Conservation (phyloP, 1,140 invertebrate genomes). For the Argopecten irradians region DNA sequence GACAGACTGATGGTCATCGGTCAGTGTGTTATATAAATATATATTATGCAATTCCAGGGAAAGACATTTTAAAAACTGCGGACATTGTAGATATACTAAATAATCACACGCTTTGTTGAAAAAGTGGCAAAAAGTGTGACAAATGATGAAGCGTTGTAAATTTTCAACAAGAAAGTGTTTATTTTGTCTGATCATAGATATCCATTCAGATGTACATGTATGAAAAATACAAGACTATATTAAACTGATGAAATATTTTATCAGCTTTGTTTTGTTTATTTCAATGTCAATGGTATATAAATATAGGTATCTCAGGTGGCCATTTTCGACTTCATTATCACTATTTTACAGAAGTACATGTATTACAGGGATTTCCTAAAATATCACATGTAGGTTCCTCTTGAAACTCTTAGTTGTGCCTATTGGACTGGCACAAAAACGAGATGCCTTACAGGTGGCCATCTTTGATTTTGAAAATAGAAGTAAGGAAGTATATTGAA, state of each 20-base stretch:
- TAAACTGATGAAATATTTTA: conserved; percentile 23
- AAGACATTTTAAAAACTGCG: conserved; percentile 10
- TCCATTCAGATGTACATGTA: conserved; percentile 21
- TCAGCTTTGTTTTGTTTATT: background rate
- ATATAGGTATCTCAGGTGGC: no score
- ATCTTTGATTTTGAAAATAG: no score
- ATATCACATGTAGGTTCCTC: no score
- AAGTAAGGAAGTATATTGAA: no score
- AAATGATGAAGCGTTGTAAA: conserved; percentile 18
- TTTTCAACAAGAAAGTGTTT: conserved; percentile 7
- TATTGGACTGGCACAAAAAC: no score
- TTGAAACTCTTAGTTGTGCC: no score
- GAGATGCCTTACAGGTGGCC: no score
- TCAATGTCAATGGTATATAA: no score
- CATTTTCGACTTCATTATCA: no score
- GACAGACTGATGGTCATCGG: background rate
- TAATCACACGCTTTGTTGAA: background rate
- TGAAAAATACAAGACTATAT: conserved; percentile 19
- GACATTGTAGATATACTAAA: conserved; percentile 2
- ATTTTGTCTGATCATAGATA: conserved; percentile 23
- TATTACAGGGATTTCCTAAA: no score
- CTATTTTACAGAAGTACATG: no score
- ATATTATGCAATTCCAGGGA: conserved; percentile 21
- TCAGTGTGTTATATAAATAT: conserved; percentile 8
- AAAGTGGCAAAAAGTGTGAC: background rate